These are phyloP conservation scores for Saccostrea cuccullata DNA, from an alignment of 1,140 invertebrate species.

Conservation along the genomic window DNA sequence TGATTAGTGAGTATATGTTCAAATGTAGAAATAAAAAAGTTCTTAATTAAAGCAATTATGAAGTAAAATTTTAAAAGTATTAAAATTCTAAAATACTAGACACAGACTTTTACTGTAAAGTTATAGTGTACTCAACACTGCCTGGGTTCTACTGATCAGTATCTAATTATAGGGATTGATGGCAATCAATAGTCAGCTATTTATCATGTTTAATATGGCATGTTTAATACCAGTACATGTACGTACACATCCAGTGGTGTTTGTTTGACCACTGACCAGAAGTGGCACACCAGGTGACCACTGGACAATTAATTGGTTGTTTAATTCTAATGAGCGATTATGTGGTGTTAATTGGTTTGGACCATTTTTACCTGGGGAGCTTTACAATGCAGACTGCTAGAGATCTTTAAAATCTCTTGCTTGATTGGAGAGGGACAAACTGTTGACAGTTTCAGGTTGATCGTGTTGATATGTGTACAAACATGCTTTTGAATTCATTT, in stretches of 20 bases:
- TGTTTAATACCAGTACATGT: background rate
- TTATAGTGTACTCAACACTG: background rate
- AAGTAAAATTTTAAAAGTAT: background rate
- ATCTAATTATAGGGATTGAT: background rate
- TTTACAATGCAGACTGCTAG: background rate
- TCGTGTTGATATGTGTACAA: constrained; percentile 30
- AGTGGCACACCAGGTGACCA: background rate
- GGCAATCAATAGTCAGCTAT: background rate
- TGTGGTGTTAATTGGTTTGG: background rate
- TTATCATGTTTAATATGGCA: background rate
- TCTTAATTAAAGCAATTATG: background rate
- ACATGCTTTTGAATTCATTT: background rate
- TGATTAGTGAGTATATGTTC: background rate
- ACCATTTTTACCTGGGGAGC: constrained; percentile 13
- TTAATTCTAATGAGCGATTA: constrained; percentile 9
- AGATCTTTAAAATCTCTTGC: constrained; percentile 7
- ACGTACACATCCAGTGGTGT: background rate
- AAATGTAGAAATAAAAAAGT: background rate
- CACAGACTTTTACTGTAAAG: background rate
- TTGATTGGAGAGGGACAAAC: constrained; percentile 11
- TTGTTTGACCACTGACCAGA: background rate
- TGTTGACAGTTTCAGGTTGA: constrained; percentile 26
- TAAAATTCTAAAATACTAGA: background rate
- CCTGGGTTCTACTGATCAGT: background rate
- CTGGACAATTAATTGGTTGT: background rate